Base-by-base conservation (phyloP, 2,797 vertebrate genomes). In the Argyrosomus regius region DNA sequence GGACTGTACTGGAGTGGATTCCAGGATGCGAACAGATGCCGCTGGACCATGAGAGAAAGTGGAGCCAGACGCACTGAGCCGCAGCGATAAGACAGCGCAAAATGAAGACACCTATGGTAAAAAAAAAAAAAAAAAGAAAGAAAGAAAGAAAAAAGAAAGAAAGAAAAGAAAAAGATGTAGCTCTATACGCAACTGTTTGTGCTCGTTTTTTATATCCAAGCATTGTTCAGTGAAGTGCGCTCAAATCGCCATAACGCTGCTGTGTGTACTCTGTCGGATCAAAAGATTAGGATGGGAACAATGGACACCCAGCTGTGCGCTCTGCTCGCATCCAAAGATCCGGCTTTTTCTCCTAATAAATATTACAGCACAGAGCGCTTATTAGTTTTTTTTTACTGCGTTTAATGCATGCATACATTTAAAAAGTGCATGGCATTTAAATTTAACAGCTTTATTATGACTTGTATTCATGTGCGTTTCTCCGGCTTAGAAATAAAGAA, bases 101-200 rank as follows among this genome's bases (percentile, higher is more conserved):
- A 85, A 99, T 99, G 98, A 99, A 97, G 97, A 97, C 97, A 91
- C 95, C 96, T 86, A 93, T 96, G 98, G 98, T 98, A 39, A 39
- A 39, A 39, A 8, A 39, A 39, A 35, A 2, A 2, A 31, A 31
- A 31, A 31, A 2, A 31, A 31, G 7, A 31, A 1, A 6, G 5
- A 28, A 28, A 28, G 24, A 28, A 28, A 28, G 26, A 31, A 31
- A 7, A 28, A 28, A 28, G 3, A 31, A 31, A 7, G 7, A 35
- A 35, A 35, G 31, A 8, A 8, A 8, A 8, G 31, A 8, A 8
- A 96, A 97, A 94, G 80, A 5, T 75, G 77, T 88, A 89, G 80
- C 87, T 65, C 50, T n/a, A 1, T 11, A 26, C 48, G 18, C 49
- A 85, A 86, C 68, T 84, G 52, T 86, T 79, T 6, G 54, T 16